These are phyloP conservation scores for Betta splendens DNA, from an alignment of 2,797 vertebrate species.

Conservation along the genomic window DNA sequence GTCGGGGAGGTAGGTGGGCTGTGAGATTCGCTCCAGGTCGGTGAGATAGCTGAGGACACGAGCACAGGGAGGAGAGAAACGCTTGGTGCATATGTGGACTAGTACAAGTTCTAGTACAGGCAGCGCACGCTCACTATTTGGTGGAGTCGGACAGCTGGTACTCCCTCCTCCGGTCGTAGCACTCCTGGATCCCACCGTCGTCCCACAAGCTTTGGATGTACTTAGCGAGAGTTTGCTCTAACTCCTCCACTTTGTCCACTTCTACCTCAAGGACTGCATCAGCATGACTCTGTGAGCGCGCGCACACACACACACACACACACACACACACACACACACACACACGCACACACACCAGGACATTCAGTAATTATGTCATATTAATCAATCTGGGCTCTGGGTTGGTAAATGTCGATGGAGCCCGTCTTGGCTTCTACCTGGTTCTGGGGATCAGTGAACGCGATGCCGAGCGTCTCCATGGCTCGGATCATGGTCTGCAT, in stretches of 20 bases:
- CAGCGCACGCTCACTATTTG: conserved; percentile 82
- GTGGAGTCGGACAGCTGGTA: conserved; percentile 88
- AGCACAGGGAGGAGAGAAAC: neutral
- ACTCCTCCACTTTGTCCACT: conserved; percentile 80
- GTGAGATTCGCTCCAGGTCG: conserved; percentile 83
- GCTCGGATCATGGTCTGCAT: conserved; percentile 88
- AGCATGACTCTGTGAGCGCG: conserved; percentile 75
- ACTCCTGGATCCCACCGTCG: conserved; percentile 85
- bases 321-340: conserved; percentile 5
- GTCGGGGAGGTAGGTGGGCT: conserved; percentile 82
- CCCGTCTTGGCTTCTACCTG: conserved; percentile 70
- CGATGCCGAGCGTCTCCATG: conserved; percentile 81
- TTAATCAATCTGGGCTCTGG: too few relatives aligned
- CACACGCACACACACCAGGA: too few relatives aligned
- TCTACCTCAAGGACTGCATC: conserved; percentile 82
- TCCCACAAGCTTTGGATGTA: conserved; percentile 84
- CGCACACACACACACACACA: too few relatives aligned
- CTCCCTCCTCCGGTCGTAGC: conserved; percentile 84
- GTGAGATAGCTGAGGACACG: conserved; percentile 81
- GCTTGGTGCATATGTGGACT: neutral
- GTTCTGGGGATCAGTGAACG: conserved; percentile 77
- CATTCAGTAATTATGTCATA: too few relatives aligned
- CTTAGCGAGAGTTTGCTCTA: conserved; percentile 73
- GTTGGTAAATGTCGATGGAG: too few relatives aligned
- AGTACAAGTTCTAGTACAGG: neutral